phyloP scores from a whole-genome alignment of 1,140 invertebrate species.

The Chymomyza costata region DNA sequence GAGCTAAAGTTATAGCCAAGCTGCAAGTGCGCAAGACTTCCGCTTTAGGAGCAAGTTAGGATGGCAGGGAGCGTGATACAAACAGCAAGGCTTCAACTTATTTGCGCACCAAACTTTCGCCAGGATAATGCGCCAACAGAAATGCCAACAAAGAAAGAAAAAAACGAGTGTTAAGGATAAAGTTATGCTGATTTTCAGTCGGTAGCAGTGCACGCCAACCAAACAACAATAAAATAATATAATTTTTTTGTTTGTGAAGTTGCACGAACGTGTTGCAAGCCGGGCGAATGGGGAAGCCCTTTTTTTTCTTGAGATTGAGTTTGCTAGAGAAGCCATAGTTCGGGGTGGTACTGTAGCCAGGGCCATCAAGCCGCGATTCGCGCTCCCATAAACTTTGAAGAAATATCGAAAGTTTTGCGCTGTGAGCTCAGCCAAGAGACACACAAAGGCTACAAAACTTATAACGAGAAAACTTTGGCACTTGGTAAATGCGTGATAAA shows the following conservation, averaged over 20 bases:
- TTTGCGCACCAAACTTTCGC: conserved; percentile 44
- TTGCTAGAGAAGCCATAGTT: neutral
- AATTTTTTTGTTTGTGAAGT: conserved; percentile 45
- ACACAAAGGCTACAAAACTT: conserved; percentile 75
- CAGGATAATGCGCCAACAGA: conserved; percentile 46
- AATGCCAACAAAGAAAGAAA: conserved; percentile 15
- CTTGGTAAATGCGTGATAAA: conserved; percentile 74
- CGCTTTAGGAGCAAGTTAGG: neutral
- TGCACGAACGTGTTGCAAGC: conserved; percentile 24
- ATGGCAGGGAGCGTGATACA: neutral
- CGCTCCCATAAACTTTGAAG: conserved; percentile 60
- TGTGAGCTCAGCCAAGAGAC: conserved; percentile 39
- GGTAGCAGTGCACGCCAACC: conserved; percentile 27
- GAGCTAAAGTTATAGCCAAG: conserved; percentile 51
- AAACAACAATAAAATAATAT: conserved; percentile 73
- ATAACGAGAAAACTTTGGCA: conserved; percentile 76
- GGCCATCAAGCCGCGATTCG: conserved; percentile 45
- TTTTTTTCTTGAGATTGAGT: conserved; percentile 5
- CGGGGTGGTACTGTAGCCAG: neutral
- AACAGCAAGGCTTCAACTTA: conserved; percentile 27
- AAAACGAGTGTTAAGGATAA: conserved; percentile 61
- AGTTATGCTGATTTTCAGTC: conserved; percentile 34
- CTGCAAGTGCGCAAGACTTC: conserved; percentile 32
- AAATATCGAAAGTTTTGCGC: conserved; percentile 66
- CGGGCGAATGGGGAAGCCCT: conserved; percentile 17